A percentile compares a stretch with the other conserved stretches of the same genome.
Conservation (phyloP, 2,797 vertebrate species). For the Sylvia borin region DNA sequence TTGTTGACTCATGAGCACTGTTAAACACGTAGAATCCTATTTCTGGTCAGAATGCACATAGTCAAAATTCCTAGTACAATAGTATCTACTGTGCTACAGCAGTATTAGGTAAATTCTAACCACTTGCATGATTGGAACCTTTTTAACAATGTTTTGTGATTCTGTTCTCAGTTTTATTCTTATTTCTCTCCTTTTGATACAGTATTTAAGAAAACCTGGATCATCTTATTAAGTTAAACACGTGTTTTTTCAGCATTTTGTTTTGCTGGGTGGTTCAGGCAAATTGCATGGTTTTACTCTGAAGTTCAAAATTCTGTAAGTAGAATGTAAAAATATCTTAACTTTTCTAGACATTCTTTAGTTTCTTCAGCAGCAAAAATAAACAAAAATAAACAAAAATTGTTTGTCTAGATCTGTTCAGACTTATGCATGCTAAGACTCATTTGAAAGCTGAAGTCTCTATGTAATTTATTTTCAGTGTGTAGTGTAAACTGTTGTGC, state of each 20-base stretch:
- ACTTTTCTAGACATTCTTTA: slow-evolving; percentile 17
- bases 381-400: neutral
- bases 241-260: neutral
- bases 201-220: slow-evolving; percentile 18
- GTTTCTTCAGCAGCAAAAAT: slow-evolving; percentile 31
- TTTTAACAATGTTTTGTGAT: neutral
- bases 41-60: neutral
- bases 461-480: slow-evolving; percentile 80
- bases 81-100: neutral
- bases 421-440: slow-evolving; percentile 65
- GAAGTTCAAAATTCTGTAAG: slow-evolving; percentile 10
- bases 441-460: slow-evolving; percentile 65
- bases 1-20: neutral
- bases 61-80: neutral
- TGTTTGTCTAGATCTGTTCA: slow-evolving; percentile 69
- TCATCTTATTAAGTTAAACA: neutral
- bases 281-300: slow-evolving; percentile 1
- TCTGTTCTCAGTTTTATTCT: neutral
- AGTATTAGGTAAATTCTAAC: neutral
- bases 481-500: slow-evolving; percentile 79
- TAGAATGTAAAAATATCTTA: neutral
- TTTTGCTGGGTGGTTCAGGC: neutral
- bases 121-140: neutral
- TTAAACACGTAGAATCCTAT: neutral
- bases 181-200: neutral